Conservation (phyloP, 2,797 vertebrate genomes). For the Nyctibius grandis region DNA sequence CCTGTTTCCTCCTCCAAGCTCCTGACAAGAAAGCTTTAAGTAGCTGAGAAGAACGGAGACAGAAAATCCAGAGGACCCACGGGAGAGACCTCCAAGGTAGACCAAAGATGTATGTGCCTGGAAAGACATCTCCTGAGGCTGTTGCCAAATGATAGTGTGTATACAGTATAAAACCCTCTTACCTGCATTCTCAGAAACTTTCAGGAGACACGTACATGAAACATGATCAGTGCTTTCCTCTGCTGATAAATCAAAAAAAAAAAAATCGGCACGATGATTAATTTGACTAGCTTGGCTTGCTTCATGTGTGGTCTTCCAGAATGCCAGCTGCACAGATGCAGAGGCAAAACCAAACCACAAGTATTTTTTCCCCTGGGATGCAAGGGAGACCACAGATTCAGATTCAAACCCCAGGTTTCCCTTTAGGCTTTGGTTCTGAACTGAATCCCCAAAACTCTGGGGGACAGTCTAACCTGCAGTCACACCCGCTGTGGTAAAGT, state of each 20-base stretch:
- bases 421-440: neutral
- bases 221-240: neutral
- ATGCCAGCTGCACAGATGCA: neutral
- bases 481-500: neutral
- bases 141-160: neutral
- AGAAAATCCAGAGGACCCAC: neutral
- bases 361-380: neutral
- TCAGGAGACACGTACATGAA: neutral
- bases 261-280: neutral
- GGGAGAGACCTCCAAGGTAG: neutral
- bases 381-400: neutral
- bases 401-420: neutral
- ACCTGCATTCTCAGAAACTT: neutral
- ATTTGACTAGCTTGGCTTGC: neutral
- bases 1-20: neutral
- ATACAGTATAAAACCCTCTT: neutral
- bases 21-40: accelerated
- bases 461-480: neutral
- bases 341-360: neutral
- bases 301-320: neutral
- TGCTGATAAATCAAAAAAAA: neutral
- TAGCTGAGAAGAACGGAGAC: neutral
- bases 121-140: neutral
- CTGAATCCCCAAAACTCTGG: neutral
- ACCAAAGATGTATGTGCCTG: neutral